Evolutionary conservation across 2,113 vertebrate species (phyloP).

Genomic region (Gambusia holbrooki): DNA sequence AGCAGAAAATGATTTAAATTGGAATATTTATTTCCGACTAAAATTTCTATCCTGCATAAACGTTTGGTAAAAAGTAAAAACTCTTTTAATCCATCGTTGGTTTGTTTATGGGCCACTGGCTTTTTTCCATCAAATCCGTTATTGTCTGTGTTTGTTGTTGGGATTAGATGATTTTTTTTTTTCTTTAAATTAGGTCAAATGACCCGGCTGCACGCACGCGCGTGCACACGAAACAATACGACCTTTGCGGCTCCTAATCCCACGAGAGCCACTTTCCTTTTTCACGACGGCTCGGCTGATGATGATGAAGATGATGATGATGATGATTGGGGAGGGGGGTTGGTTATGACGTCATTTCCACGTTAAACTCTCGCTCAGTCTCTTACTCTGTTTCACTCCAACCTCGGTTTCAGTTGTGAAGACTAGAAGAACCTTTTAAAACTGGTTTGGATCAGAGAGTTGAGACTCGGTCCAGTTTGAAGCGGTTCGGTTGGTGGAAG

Average conservation of each 20-base stretch:
- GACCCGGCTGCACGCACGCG: slow-evolving; percentile 35
- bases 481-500: too few species aligned
- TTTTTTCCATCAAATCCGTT: slow-evolving; percentile 17
- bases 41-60: not conserved
- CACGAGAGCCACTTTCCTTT: slow-evolving; percentile 72
- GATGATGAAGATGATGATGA: slow-evolving; percentile 21
- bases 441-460: too few species aligned
- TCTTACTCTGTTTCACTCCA: not conserved
- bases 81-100: not conserved
- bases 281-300: slow-evolving; percentile 52
- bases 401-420: not conserved
- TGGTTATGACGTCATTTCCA: slow-evolving; percentile 51
- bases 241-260: slow-evolving; percentile 59
- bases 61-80: not conserved
- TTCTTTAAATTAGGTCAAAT: slow-evolving; percentile 67
- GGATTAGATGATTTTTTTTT: slow-evolving; percentile 44
- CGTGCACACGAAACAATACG: slow-evolving; percentile 46
- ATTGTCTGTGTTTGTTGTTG: slow-evolving; percentile 46
- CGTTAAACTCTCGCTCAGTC: not conserved
- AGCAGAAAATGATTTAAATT: not conserved
- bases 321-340: slow-evolving; percentile 17
- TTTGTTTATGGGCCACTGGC: not conserved
- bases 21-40: not conserved
- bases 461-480: too few species aligned
- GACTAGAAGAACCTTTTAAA: not conserved